A percentile compares a stretch with the other conserved stretches of the same genome.
phyloP scores from a whole-genome alignment of 1,140 invertebrate genomes.

The Polypedilum pembai region DNA sequence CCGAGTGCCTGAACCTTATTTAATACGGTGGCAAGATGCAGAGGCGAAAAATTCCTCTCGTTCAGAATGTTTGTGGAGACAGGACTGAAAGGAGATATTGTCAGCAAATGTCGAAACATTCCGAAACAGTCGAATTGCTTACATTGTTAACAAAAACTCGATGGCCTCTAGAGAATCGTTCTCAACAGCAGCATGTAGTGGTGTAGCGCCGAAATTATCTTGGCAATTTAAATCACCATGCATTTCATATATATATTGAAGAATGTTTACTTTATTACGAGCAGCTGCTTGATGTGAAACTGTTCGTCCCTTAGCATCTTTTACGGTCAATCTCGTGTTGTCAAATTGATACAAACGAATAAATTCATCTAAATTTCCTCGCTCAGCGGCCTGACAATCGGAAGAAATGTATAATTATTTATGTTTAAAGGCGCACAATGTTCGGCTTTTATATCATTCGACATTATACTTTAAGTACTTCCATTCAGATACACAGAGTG shows the following conservation, averaged over 20 bases:
- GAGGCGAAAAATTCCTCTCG: slow-evolving; percentile 63
- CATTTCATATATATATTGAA: slow-evolving; percentile 64
- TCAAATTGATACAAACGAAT: slow-evolving; percentile 60
- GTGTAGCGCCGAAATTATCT: slow-evolving; percentile 71
- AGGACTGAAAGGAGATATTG: slow-evolving; percentile 45
- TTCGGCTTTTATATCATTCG: no score
- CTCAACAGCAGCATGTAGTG: slow-evolving; percentile 72
- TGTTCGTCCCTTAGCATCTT: slow-evolving; percentile 62
- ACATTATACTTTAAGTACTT: no score
- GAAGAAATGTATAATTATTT: neutral
- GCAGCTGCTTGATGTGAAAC: slow-evolving; percentile 71
- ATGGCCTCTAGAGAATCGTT: slow-evolving; percentile 60
- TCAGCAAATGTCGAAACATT: neutral
- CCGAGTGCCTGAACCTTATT: slow-evolving; percentile 61
- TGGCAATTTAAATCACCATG: slow-evolving; percentile 65
- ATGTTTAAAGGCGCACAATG: neutral
- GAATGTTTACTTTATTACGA: slow-evolving; percentile 63
- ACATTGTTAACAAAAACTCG: slow-evolving; percentile 64
- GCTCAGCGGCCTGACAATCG: slow-evolving; percentile 63
- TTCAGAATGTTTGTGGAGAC: slow-evolving; percentile 65
- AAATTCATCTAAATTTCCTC: slow-evolving; percentile 72
- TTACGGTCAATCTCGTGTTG: slow-evolving; percentile 55
- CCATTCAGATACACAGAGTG: no score
- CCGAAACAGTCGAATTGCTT: slow-evolving; percentile 40
- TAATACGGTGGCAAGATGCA: slow-evolving; percentile 70